Evolutionary conservation across 2,888 invertebrate species (phyloP).

Genomic region (Thereva unica): DNA sequence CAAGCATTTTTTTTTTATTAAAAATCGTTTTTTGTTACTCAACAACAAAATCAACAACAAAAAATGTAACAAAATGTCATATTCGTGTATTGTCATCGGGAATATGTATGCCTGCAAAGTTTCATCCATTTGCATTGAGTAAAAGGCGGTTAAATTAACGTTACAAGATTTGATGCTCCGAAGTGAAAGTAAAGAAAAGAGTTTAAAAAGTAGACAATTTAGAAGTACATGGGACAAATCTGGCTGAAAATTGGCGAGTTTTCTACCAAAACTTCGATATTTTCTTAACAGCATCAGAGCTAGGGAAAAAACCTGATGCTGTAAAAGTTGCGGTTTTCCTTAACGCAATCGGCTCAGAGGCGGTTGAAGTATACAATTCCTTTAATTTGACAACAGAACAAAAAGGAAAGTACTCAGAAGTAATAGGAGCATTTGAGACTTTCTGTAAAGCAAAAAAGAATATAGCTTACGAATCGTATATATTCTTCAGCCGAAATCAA

Average conservation of each 20-base stretch:
- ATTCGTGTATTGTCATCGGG: no score
- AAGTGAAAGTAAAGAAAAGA: no score
- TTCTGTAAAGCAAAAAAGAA: not conserved
- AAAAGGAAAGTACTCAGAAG: not conserved
- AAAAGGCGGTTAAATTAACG: no score
- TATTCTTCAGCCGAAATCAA: not conserved
- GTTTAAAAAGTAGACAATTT: not conserved
- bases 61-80: no score
- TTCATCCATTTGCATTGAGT: no score
- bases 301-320: no score
- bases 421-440: not conserved
- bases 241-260: not conserved
- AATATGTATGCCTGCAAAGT: no score
- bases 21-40: no score
- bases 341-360: not conserved
- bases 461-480: not conserved
- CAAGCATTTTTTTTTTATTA: no score
- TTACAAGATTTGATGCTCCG: no score
- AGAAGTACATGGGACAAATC: not conserved
- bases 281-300: not conserved
- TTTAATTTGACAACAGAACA: not conserved
- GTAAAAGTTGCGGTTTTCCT: not conserved
- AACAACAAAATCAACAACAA: no score
- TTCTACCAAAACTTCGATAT: not conserved
- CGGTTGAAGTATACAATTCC: not conserved